Conservation (phyloP, 2,888 invertebrate genomes). For the Clivina fossor region DNA sequence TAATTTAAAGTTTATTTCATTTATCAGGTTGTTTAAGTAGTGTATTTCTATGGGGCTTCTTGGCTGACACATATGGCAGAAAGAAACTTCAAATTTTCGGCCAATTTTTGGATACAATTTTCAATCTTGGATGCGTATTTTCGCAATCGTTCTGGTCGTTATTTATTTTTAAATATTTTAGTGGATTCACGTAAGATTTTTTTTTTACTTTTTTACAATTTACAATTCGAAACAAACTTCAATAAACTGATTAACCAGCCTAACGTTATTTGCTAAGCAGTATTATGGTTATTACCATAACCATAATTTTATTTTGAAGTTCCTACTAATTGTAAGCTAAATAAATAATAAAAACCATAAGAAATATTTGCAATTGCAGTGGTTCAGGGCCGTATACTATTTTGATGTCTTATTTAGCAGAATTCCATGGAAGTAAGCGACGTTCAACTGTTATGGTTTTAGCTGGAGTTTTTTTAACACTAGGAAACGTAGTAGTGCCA, state of each 20-base stretch:
- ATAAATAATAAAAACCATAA: background rate
- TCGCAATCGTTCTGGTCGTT: constrained; percentile 69
- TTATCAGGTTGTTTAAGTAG: constrained; percentile 72
- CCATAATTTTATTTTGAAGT: too few species aligned
- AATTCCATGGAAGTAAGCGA: constrained; percentile 68
- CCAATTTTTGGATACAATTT: constrained; percentile 63
- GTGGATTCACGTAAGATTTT: constrained; percentile 74
- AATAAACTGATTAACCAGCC: too few species aligned
- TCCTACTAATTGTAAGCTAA: background rate
- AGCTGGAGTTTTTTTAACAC: constrained; percentile 65
- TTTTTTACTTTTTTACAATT: background rate
- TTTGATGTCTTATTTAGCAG: constrained; percentile 70
- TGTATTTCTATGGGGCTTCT: constrained; percentile 75
- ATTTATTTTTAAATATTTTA: constrained; percentile 69
- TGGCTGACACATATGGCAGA: constrained; percentile 73
- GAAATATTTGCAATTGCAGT: constrained; percentile 49
- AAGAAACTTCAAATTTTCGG: constrained; percentile 68
- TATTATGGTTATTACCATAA: too few species aligned
- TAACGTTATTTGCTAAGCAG: too few species aligned
- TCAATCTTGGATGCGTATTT: constrained; percentile 64
- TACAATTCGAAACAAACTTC: too few species aligned
- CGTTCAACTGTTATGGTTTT: constrained; percentile 66
- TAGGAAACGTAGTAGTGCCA: constrained; percentile 65
- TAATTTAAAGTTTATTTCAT: too few species aligned
- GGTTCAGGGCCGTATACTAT: constrained; percentile 74